Evolutionary conservation across 1,140 invertebrate species (phyloP).

Genomic region (Doryteuthis pealeii): DNA sequence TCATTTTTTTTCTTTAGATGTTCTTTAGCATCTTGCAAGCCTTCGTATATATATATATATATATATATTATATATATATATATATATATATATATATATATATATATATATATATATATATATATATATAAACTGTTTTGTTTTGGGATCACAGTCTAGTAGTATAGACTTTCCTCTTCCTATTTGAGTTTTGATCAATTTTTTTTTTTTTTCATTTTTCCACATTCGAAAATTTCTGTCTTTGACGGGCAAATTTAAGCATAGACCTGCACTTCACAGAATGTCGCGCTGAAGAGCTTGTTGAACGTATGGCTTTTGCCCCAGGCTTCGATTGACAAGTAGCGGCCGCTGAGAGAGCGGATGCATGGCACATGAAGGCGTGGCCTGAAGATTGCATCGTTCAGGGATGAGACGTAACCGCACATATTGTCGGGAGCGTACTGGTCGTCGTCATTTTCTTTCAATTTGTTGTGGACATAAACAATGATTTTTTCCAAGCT

Average conservation of each 20-base stretch:
- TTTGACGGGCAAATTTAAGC: conserved; percentile 20
- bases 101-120: conserved; percentile 13
- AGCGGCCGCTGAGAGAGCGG: conserved; percentile 61
- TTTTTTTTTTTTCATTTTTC: background rate
- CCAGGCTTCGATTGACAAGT: conserved; percentile 64
- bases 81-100: conserved; percentile 9
- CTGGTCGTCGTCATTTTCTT: conserved; percentile 41
- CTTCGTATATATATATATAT: no score
- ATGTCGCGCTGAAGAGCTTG: conserved; percentile 63
- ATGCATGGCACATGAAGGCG: conserved; percentile 63
- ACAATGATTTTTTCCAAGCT: conserved; percentile 65
- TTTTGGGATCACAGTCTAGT: conserved; percentile 12
- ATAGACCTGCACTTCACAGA: conserved; percentile 67
- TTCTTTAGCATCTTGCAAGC: no score
- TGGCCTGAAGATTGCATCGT: conserved; percentile 63
- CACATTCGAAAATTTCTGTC: background rate
- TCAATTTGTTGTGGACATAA: conserved; percentile 62
- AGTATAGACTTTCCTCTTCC: conserved; percentile 11
- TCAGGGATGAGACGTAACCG: conserved; percentile 62
- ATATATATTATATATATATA: no score
- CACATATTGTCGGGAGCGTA: conserved; percentile 59
- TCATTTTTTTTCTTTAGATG: no score
- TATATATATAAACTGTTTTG: conserved; percentile 12
- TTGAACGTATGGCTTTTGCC: conserved; percentile 64
- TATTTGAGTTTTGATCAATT: background rate